These are phyloP conservation scores for Dolichallabes microphthalmus DNA, from an alignment of 2,113 vertebrate genomes.

Conservation along the genomic window DNA sequence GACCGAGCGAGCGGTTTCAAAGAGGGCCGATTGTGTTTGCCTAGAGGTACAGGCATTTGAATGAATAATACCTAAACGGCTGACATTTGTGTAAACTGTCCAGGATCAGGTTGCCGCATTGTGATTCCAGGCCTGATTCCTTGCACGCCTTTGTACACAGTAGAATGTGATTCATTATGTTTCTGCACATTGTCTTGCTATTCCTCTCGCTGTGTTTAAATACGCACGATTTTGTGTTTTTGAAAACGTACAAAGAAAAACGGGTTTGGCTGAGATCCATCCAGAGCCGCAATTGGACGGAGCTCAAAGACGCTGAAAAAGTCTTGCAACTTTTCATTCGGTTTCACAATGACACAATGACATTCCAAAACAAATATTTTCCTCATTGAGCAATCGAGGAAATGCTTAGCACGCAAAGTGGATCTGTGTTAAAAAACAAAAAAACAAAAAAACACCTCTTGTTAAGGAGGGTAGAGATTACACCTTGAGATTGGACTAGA, in stretches of 20 bases:
- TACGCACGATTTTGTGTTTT: constrained; percentile 21
- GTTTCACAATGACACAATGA: constrained; percentile 41
- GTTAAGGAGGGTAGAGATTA: background rate
- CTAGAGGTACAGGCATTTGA: background rate
- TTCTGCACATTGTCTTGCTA: constrained; percentile 13
- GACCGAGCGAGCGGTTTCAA: background rate
- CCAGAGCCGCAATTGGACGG: background rate
- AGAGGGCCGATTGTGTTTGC: background rate
- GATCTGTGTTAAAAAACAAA: constrained; percentile 22
- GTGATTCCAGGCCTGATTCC: constrained; percentile 3
- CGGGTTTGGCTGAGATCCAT: background rate
- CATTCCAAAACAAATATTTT: constrained; percentile 41
- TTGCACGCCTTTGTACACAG: background rate
- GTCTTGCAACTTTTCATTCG: constrained; percentile 33
- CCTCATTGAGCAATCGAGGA: constrained; percentile 10
- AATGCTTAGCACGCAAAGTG: constrained; percentile 42
- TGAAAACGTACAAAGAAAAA: constrained; percentile 15
- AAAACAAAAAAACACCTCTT: constrained; percentile 1
- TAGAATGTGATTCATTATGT: constrained; percentile 3
- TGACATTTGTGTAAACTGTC: constrained; percentile 18
- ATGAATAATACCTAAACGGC: constrained; percentile 6
- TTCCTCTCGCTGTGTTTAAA: constrained; percentile 21
- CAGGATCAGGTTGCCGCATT: constrained; percentile 14
- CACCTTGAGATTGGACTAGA: background rate
- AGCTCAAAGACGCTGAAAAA: constrained; percentile 23